phyloP scores from a whole-genome alignment of 2,797 vertebrate species.

The Gephyroberyx darwinii region DNA sequence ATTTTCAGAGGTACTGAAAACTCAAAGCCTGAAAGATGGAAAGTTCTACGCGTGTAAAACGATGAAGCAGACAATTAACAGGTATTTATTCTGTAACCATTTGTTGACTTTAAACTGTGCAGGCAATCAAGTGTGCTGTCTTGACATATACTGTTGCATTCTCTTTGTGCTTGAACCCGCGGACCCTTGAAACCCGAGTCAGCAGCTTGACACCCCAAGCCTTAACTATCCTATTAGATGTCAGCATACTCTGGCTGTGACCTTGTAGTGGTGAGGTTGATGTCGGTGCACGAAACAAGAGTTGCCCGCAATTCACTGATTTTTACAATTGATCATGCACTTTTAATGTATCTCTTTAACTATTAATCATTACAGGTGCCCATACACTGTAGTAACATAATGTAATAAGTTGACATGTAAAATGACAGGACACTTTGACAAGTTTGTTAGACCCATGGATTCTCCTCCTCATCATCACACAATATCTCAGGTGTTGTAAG shows the following conservation, averaged over 20 bases:
- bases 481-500: neutral
- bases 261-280: conserved; percentile 38
- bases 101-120: conserved; percentile 1
- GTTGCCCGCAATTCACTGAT: conserved; percentile 17
- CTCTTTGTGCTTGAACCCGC: conserved; percentile 3
- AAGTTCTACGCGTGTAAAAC: conserved; percentile 89
- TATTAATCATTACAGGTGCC: neutral
- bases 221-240: conserved; percentile 41
- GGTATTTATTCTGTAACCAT: conserved; percentile 70
- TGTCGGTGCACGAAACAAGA: conserved; percentile 24
- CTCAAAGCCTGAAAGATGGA: conserved; percentile 86
- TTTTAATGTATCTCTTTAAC: conserved; percentile 13
- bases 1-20: conserved; percentile 89
- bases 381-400: neutral
- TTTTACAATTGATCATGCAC: conserved; percentile 1
- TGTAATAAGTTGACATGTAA: neutral
- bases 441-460: neutral
- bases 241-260: conserved; percentile 47
- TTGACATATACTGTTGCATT: conserved; percentile 1
- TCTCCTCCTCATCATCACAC: neutral
- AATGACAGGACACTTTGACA: neutral
- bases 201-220: conserved; percentile 39
- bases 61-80: conserved; percentile 88
- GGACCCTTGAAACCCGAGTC: conserved; percentile 54
- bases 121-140: conserved; percentile 11